A percentile compares a stretch with the other conserved stretches of the same genome.
These are phyloP conservation scores for Apeltes quadracus DNA, from an alignment of 2,113 vertebrate genomes.

Conservation along the genomic window DNA sequence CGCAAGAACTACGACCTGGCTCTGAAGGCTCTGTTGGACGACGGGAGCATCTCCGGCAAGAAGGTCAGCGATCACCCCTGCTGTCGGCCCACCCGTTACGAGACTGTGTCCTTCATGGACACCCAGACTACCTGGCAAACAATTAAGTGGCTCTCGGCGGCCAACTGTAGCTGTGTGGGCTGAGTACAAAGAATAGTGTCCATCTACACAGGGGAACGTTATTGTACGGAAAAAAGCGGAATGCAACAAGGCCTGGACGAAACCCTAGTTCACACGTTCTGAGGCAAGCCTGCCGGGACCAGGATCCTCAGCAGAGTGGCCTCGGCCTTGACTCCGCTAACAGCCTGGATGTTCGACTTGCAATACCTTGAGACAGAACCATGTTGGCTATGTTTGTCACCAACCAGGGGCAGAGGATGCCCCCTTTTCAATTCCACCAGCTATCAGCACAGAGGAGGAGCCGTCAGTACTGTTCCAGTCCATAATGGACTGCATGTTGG, in stretches of 20 bases:
- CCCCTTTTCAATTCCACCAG: slow-evolving; percentile 16
- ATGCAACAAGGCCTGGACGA: not conserved
- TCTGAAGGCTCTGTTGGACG: slow-evolving; percentile 79
- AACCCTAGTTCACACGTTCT: slow-evolving; percentile 4
- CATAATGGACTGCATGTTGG: slow-evolving; percentile 5
- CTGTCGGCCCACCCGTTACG: slow-evolving; percentile 89
- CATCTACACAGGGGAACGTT: slow-evolving; percentile 18
- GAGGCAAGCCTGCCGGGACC: no score
- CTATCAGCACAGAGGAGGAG: slow-evolving; percentile 16
- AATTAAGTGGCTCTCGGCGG: slow-evolving; percentile 86
- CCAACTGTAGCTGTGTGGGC: slow-evolving; percentile 88
- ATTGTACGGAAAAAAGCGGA: slow-evolving; percentile 11
- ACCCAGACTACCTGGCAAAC: slow-evolving; percentile 87
- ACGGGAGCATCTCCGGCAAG: slow-evolving; percentile 71
- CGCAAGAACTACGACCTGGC: slow-evolving; percentile 88
- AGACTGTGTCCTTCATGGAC: slow-evolving; percentile 91
- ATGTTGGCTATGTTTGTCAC: not conserved
- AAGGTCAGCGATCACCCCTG: slow-evolving; percentile 84
- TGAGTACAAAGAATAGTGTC: slow-evolving; percentile 65
- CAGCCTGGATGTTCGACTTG: slow-evolving; percentile 5
- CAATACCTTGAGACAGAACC: not conserved
- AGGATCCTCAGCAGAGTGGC: not conserved
- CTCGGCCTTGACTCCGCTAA: not conserved
- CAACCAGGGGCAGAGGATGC: not conserved
- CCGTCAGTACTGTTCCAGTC: not conserved